Conservation (phyloP, 2,113 vertebrate genomes). For the Coturnix japonica region DNA sequence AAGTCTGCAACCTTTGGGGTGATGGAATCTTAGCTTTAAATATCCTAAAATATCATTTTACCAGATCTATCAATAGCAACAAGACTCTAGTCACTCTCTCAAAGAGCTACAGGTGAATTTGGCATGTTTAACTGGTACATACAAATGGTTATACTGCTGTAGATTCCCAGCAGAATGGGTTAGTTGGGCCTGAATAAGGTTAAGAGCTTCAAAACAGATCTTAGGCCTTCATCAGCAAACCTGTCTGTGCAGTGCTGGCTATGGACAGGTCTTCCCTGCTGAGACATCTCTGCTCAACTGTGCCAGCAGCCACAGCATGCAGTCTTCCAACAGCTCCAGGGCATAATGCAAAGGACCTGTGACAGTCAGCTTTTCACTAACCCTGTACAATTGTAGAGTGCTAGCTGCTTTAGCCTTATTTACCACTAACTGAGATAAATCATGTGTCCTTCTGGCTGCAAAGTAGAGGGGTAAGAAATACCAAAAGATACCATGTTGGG, state of each 20-base stretch:
- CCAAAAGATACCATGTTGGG: background rate
- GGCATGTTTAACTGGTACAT: background rate
- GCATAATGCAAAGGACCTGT: background rate
- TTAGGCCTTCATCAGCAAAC: background rate
- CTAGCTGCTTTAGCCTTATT: background rate
- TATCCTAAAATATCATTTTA: background rate
- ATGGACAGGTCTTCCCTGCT: background rate
- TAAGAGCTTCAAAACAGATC: background rate
- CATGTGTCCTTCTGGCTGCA: background rate
- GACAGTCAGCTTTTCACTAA: background rate
- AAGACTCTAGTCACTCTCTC: background rate
- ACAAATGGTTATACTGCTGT: background rate
- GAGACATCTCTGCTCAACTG: background rate
- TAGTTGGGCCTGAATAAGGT: background rate
- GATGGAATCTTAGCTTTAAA: background rate
- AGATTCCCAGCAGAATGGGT: background rate
- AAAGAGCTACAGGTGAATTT: background rate
- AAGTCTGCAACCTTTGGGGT: background rate
- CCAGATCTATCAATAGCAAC: background rate
- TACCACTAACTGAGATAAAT: background rate
- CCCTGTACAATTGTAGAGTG: background rate
- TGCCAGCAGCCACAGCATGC: background rate
- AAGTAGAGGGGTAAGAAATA: background rate
- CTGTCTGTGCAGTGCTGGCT: background rate
- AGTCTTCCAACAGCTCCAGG: background rate